Conservation (phyloP, 2,113 vertebrate genomes). For the Procavia capensis region DNA sequence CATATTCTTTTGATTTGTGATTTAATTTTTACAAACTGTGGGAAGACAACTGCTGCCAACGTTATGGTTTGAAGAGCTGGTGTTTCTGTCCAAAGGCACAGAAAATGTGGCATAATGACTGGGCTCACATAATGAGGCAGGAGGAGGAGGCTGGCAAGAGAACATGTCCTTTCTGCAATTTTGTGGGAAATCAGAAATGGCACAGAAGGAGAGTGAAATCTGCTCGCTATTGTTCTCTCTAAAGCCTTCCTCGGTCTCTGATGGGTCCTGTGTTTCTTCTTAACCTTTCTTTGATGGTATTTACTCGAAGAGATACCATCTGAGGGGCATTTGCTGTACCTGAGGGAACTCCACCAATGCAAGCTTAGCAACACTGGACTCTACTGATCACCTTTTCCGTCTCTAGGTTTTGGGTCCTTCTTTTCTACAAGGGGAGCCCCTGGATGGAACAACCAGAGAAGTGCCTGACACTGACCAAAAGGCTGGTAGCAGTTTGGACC, state of each 20-base stretch:
- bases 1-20: conserved; percentile 82
- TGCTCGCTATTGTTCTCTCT: conserved; percentile 36
- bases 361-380: background rate
- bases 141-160: conserved; percentile 51
- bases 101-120: conserved; percentile 71
- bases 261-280: background rate
- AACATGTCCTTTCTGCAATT: conserved; percentile 57
- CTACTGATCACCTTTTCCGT: background rate
- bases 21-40: conserved; percentile 84
- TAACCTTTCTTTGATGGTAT: background rate
- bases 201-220: conserved; percentile 45
- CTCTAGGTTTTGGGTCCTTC: background rate
- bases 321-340: background rate
- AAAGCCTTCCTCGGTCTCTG: background rate
- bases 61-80: conserved; percentile 79
- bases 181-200: conserved; percentile 51
- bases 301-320: background rate
- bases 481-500: background rate
- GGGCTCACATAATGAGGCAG: conserved; percentile 56
- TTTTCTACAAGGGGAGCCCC: background rate
- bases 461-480: background rate
- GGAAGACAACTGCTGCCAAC: conserved; percentile 79
- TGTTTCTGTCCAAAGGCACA: conserved; percentile 75
- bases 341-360: background rate
- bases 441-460: too few relatives aligned